phyloP scores from a whole-genome alignment of 2,797 vertebrate genomes.

The Myoxocephalus aenaeus region DNA sequence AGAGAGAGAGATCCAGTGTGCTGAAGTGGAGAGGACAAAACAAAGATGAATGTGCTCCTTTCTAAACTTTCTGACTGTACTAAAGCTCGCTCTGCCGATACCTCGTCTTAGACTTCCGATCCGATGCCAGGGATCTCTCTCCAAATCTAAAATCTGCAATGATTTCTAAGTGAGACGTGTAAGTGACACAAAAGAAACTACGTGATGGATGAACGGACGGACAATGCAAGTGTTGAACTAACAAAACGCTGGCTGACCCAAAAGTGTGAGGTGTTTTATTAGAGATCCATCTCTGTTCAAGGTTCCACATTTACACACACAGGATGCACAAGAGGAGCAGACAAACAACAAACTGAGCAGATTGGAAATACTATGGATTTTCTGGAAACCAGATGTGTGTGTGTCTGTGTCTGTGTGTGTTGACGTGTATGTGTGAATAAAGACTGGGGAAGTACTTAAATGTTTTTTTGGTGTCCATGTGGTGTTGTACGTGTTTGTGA shows the following conservation, averaged over 20 bases:
- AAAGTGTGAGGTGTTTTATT: background rate
- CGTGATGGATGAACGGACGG: too few species aligned
- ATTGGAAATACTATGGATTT: slow-evolving; percentile 37
- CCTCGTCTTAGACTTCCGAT: background rate
- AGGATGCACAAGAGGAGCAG: slow-evolving; percentile 2
- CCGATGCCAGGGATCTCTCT: background rate
- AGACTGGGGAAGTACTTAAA: slow-evolving; percentile 4
- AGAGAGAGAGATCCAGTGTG: background rate
- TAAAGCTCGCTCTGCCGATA: too few species aligned
- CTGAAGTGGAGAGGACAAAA: background rate
- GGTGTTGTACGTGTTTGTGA: slow-evolving; percentile 62
- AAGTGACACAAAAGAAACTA: background rate
- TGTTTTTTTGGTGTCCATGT: slow-evolving; percentile 23
- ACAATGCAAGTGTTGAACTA: background rate
- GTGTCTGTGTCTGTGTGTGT: slow-evolving; percentile 30
- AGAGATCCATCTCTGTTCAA: background rate
- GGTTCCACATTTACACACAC: background rate
- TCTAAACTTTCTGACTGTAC: background rate
- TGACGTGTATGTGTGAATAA: slow-evolving; percentile 6
- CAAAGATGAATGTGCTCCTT: background rate
- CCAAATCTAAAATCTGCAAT: background rate
- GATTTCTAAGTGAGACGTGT: background rate
- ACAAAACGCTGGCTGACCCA: background rate
- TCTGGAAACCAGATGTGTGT: slow-evolving; percentile 70
- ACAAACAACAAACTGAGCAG: slow-evolving; percentile 25